Conservation (phyloP, 1,140 invertebrate species). For the Aphelenchoides fujianensis region DNA sequence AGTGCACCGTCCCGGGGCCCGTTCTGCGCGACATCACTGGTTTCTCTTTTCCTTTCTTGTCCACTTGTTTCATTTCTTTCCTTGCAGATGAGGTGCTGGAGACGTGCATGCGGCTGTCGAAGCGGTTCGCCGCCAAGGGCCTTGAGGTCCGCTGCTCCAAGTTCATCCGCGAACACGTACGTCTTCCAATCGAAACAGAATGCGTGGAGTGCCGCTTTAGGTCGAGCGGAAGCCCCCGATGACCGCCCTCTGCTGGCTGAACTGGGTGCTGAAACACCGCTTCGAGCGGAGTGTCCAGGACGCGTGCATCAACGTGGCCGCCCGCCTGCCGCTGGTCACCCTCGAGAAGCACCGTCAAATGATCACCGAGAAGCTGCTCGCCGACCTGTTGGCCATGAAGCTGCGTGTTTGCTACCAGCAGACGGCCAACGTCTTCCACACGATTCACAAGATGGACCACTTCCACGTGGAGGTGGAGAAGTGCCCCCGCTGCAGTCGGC, state of each 20-base stretch:
- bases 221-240: constrained; percentile 49
- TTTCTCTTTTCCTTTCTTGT: no score
- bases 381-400: constrained; percentile 59
- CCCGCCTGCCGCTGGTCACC: constrained; percentile 47
- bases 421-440: constrained; percentile 57
- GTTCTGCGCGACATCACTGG: constrained; percentile 56
- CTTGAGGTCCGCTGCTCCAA: constrained; percentile 52
- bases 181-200: no score
- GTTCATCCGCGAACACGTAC: constrained; percentile 57
- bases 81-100: constrained; percentile 60
- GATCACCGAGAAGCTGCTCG: constrained; percentile 54
- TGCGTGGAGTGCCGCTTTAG: no score
- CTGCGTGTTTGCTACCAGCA: constrained; percentile 55
- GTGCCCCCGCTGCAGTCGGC: constrained; percentile 55
- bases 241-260: constrained; percentile 61
- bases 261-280: constrained; percentile 60
- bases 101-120: constrained; percentile 60
- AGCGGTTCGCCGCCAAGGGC: constrained; percentile 54
- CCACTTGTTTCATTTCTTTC: no score
- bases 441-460: constrained; percentile 61
- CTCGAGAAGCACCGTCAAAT: constrained; percentile 59
- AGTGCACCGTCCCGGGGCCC: constrained; percentile 53
- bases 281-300: constrained; percentile 50
- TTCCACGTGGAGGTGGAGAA: constrained; percentile 57
- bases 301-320: constrained; percentile 57